These are phyloP conservation scores for Centrocercus urophasianus DNA, from an alignment of 2,113 vertebrate species.

Conservation along the genomic window DNA sequence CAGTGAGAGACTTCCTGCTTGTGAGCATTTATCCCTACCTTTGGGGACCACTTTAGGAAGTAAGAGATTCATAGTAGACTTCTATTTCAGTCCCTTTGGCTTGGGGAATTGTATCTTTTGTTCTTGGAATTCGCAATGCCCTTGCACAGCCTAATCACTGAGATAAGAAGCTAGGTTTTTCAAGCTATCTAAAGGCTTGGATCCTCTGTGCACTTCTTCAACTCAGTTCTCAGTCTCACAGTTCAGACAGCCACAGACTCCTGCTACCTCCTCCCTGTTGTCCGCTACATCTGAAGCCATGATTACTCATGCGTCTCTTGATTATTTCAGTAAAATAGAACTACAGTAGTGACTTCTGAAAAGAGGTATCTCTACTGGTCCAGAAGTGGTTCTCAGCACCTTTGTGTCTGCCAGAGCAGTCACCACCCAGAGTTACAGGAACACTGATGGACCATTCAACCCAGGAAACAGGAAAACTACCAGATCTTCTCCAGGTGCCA, in stretches of 20 bases:
- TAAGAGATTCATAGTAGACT: background rate
- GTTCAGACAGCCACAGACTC: background rate
- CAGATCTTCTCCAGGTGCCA: background rate
- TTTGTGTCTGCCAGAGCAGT: background rate
- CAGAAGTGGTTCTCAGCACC: background rate
- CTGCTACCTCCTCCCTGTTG: background rate
- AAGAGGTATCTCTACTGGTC: background rate
- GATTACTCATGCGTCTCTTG: background rate
- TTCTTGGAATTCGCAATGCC: background rate
- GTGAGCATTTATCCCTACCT: background rate
- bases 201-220: background rate
- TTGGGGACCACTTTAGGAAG: constrained; percentile 10
- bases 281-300: background rate
- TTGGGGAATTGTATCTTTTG: background rate
- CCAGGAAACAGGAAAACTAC: background rate
- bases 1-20: background rate
- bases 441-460: background rate
- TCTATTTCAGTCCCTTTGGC: constrained; percentile 4
- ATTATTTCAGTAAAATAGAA: background rate
- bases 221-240: background rate
- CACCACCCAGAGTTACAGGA: background rate
- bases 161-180: background rate
- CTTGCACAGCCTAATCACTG: background rate
- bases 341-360: background rate
- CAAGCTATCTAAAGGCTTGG: background rate